These are phyloP conservation scores for Hypolimnas misippus DNA, from an alignment of 2,888 invertebrate species.

Conservation along the genomic window DNA sequence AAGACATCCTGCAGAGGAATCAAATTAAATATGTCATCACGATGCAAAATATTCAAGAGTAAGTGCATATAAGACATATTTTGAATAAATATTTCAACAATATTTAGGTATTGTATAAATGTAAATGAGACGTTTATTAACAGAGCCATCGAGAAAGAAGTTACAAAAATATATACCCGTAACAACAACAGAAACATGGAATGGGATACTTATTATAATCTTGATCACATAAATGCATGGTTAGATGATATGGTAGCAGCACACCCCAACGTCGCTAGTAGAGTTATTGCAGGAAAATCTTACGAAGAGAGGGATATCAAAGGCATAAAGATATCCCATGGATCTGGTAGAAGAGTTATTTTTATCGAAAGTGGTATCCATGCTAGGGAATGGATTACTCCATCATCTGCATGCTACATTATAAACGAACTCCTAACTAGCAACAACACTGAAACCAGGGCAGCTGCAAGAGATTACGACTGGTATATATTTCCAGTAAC, in stretches of 20 bases:
- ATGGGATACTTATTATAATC: constrained; percentile 85
- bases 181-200: constrained; percentile 63
- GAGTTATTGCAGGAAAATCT: constrained; percentile 66
- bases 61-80: constrained; percentile 51
- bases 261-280: constrained; percentile 73
- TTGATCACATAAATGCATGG: constrained; percentile 85
- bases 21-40: constrained; percentile 68
- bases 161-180: constrained; percentile 55
- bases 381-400: constrained; percentile 90
- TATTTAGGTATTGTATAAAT: too few relatives aligned
- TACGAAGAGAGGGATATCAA: constrained; percentile 74
- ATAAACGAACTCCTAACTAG: constrained; percentile 85
- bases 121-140: constrained; percentile 10
- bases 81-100: too few relatives aligned
- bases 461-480: constrained; percentile 83
- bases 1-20: constrained; percentile 58
- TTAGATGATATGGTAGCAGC: constrained; percentile 74
- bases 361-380: constrained; percentile 86
- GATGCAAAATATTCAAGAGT: constrained; percentile 79
- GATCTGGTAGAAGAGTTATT: constrained; percentile 58
- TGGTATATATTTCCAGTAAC: constrained; percentile 90
- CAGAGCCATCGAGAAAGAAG: constrained; percentile 81
- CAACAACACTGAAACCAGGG: constrained; percentile 65
- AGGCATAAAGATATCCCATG: constrained; percentile 78
- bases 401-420: constrained; percentile 85